Base-by-base conservation (phyloP, 2,797 vertebrate species). In the Acropternis orthonyx region DNA sequence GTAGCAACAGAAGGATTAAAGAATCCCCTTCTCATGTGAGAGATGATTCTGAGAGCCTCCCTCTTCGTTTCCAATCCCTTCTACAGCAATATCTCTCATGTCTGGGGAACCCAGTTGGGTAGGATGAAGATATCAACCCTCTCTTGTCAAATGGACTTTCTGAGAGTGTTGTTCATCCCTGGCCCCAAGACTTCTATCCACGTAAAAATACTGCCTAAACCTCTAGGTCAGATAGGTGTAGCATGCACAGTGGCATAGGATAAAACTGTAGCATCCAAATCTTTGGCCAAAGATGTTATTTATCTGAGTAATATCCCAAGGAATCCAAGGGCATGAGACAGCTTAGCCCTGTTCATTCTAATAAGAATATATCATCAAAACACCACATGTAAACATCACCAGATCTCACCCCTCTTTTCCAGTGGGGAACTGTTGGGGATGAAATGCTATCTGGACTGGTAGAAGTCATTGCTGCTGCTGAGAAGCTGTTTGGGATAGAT, bases 311-410 rank as follows among this genome's bases (percentile, higher is more conserved):
- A 83, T 23, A 69, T 19, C 37, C 26, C 2, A 5, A 66, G 71
- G 58, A 73, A 43, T 6, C 13, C 49, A 49, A 88, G 27, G 49
- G 30, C 36, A 72, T 8, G 44, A 82, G 44, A 41, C 75, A 85
- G 19, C 66, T 59, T 75, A 43, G 69, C 6, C 14, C 11, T 46
- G 10, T 56, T 71, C 52, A 56, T 72, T 92, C 54, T 36, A 39
- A 23, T 14, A 32, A 34, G 63, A 68, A 55, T 27, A 39, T 17
- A 46, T 24, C n/a, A 82, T 51, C 49, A 59, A 65, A 90, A 65
- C 24, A 87, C 6, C n/a, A 36, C 0, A 0, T 27, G 52, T 14
- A 41, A 36, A 46, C 62, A 59, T 27, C 44, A 54, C 20, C 12
- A 10, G 81, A 37, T 74, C 34, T 77, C 55, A 36, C n/a, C 14